Evolutionary conservation across 1,140 invertebrate genomes (phyloP), one percentile per base, ranked within the genome.

Genomic region (Macrotrachela quadricornifera): DNA sequence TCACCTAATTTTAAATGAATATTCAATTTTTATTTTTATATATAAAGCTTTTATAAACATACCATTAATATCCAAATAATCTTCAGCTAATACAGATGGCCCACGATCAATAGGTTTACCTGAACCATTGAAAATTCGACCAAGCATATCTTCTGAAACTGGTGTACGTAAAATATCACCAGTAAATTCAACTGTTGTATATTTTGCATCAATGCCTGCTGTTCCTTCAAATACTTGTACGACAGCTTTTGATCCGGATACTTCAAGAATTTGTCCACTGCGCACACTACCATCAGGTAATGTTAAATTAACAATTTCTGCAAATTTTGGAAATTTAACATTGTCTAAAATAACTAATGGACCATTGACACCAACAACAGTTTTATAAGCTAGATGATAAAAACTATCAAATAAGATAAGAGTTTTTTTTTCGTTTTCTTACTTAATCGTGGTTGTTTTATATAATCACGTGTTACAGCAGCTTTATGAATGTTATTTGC

Each of bases 61-160:
- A 30, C 21, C 21, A 70, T 92, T 81, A 71, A 95, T 96, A 71
- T 96, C 90, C 46, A 96, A 71, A 71, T 78, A 95, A 69, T 94
- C 90, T 71, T 95, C 90, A n/a, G 90, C 88, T 57, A 95, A 70
- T 60, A 95, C 90, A 61, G 82, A 81, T 53, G 90, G 90, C 54
- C 90, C 90, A 69, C 87, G 91, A 71, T 96, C 90, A 62, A 96
- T 95, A 51, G 88, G 87, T 67, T 92, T 95, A 56, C 90, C 90
- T 57, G 86, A 92, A 16, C 90, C 90, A 71, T 96, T 95, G 73
- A 96, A 96, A 3, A 96, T 85, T 69, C 90, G 79, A 65, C 90
- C 90, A 67, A 94, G 78, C 90, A 96, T 95, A 64, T 96, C 90
- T 69, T 95, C 88, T 0, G 87, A 94, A 0, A 95, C 90, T 6